Base-by-base conservation (phyloP, 2,888 invertebrate genomes). In the Amphipoea lucens region DNA sequence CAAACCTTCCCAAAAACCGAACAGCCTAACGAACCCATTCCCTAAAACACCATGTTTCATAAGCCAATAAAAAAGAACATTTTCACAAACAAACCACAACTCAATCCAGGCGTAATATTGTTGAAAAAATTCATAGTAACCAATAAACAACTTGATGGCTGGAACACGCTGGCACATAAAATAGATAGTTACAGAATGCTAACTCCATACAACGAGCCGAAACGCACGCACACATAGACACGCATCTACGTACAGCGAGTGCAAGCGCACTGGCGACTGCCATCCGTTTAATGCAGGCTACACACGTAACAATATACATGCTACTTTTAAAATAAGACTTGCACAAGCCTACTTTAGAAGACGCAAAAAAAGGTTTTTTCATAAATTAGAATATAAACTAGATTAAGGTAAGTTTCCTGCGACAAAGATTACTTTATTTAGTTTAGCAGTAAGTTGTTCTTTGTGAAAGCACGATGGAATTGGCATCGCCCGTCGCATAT, bases 91-190 rank as follows among this genome's bases (percentile, higher is more conserved):
- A 65, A 66, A 66, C 75, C 79, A 85, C 82, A 81, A 74, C 76
- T 82, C 81, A 73, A 84, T 89, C 68, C 57, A 77, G 74, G 42
- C 60, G 57, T 72, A 85, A 83, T 81, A 75, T 81, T 81, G 85
- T 79, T 81, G 65, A 23, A 76, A 77, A 86, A 86, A 89, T 78
- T 86, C 86, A 89, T 89, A 76, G 79, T 82, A 62, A 72, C 80
- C 81, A 88, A 88, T 88, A 88, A 89, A 89, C 88, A 86, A 84
- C 51, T 84, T 81, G 74, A 79, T 82, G 82, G 80, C 36, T 67
- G 63, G 54, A 77, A 75, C 83, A 75, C 76, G 73, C 45, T 40
- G 48, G 1, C 29, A 66, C 6, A 29, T 2, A 12, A 29, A 3
- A 65, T 0, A 20, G 0, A 20, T 11, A 11, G 0, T 0, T 11